Base-by-base conservation (phyloP, 2,888 invertebrate species). In the Lochmaea crataegi region DNA sequence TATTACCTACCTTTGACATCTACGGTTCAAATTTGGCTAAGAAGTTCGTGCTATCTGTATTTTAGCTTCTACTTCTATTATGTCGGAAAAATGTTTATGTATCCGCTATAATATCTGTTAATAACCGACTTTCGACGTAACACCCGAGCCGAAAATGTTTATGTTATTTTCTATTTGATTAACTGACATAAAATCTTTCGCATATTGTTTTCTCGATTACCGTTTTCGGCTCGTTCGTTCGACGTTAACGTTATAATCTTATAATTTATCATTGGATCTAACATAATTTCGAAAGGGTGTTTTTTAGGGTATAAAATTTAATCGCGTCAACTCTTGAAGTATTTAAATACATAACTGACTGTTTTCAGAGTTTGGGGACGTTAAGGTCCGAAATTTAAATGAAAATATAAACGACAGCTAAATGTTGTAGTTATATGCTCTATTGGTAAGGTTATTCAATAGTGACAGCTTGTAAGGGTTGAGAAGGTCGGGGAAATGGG, bases 131-230 rank as follows among this genome's bases (percentile, higher is more conserved):
- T 26, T 26, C 26, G 26, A 26, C 26, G 5, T 5, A 26, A 26
- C 4, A 2, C 26, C 2, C 26, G 22, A 22, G 22, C 22, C 1
- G 22, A 22, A 22, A 22, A 14, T 48, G 45, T 48, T 48, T 14
- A 48, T 48, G 1, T n/a, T 1, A 48, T 26, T 26, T 26, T 26
- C 45, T 48, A n/a, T 48, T 48, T 48, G 45, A 48, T 48, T 48
- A 26, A 14, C 12, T n/a, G 12, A 48, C 48, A 48, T 14, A n/a
- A 48, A 48, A 48, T 48, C n/a, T 48, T 48, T 48, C 14, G 48
- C n/a, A 48, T 48, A 48, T 48, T 48, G 48, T 48, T 48, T 48
- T n/a, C 48, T 48, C 48, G 48, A 48, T 48, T 48, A n/a, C n/a
- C 48, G 48, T n/a, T 48, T 48, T 48, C n/a, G n/a, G 5, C n/a